Evolutionary conservation across 2,113 vertebrate species (phyloP), one percentile per base, ranked within the genome.

Genomic region (Ciconia stormi): DNA sequence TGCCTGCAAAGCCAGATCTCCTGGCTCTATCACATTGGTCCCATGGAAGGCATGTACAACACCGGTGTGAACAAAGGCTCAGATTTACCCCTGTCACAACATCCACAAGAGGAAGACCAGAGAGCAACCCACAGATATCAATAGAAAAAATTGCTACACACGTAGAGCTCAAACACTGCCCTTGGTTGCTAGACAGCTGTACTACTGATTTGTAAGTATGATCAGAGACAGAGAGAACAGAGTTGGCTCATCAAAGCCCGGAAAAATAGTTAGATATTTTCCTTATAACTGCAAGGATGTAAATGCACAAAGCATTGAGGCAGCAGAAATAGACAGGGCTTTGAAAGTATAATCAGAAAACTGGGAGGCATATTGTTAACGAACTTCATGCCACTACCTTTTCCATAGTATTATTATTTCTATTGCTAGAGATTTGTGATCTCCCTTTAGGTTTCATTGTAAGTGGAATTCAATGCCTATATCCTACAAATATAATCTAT

Each of bases 1-100:
- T n/a, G 19, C 16, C n/a, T 67, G 27, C 16, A 13, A 44, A 86
- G 10, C 6, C 58, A 5, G 1, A 11, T 25, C 49, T 50, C 11
- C 22, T 2, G 1, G 4, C 7, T 52, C n/a, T 27, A 6, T 40
- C 58, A 29, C 30, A 5, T 1, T 19, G 27, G 18, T 40, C 14
- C 46, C 25, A 53, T 0, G 1, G 13, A 11, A 42, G 21, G 6
- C 3, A 19, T 9, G 4, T 16, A 46, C 16, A n/a, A 10, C 10
- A 25, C 6, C 4, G 4, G 0, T 15, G 9, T 17, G 32, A 84
- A 69, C 11, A 55, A 74, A 36, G 12, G 23, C 18, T 77, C 47
- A 58, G 40, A 63, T 82, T 38, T 65, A 84, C 4, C 11, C 3
- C 34, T 47, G 7, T 38, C 29, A 42, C 32, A 74, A 25, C 14